These are phyloP conservation scores for Poeciliopsis infans DNA, from an alignment of 2,797 vertebrate genomes.

Conservation along the genomic window DNA sequence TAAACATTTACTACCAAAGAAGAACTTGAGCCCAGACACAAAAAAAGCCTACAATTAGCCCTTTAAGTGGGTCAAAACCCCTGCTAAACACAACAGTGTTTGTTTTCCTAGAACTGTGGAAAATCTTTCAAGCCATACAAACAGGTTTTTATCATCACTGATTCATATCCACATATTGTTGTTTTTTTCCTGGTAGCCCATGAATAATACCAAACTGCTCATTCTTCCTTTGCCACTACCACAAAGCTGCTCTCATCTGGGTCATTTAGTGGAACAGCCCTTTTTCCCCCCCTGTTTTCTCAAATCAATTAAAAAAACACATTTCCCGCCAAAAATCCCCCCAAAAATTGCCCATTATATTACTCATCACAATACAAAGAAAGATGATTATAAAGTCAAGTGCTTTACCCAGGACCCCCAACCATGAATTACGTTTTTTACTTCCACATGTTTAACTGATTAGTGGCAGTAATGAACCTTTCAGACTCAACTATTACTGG, in stretches of 20 bases:
- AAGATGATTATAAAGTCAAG: neutral
- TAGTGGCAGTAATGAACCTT: neutral
- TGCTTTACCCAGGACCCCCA: neutral
- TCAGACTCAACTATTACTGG: neutral
- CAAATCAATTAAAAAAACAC: neutral
- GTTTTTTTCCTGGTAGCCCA: neutral
- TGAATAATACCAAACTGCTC: neutral
- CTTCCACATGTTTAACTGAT: neutral
- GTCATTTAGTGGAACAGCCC: neutral
- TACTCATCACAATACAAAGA: neutral
- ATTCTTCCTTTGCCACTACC: neutral
- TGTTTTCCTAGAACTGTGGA: conserved; percentile 1
- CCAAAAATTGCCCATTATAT: neutral
- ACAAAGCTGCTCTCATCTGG: neutral
- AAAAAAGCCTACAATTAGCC: neutral
- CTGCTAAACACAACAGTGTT: too few relatives aligned
- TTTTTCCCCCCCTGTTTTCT: neutral
- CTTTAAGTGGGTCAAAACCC: too few relatives aligned
- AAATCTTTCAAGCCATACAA: neutral
- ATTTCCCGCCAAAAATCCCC: too few relatives aligned
- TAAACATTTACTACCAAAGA: neutral
- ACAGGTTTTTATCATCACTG: neutral
- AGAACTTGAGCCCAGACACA: neutral
- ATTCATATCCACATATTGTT: neutral
- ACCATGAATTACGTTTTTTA: neutral